phyloP scores from a whole-genome alignment of 2,113 vertebrate species.

The Phaethornis superciliosus region DNA sequence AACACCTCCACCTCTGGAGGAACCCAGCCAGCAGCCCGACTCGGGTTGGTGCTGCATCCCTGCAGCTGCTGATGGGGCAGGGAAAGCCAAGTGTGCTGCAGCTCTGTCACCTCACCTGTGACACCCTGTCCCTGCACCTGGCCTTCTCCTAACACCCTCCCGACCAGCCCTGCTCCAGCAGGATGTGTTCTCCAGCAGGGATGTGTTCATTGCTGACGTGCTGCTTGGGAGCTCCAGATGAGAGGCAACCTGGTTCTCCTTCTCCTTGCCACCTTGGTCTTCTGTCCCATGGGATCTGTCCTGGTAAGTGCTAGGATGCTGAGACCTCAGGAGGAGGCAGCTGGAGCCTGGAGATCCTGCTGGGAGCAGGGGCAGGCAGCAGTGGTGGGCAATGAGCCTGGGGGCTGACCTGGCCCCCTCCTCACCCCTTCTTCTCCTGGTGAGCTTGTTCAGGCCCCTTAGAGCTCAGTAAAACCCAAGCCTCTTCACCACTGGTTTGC shows the following conservation, averaged over 20 bases:
- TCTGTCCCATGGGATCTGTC: background rate
- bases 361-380: rapidly evolving
- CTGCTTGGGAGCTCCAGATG: background rate
- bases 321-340: background rate
- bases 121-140: rapidly evolving
- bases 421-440: background rate
- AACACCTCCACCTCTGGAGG: background rate
- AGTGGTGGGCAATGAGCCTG: rapidly evolving
- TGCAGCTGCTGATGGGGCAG: rapidly evolving
- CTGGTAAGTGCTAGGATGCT: background rate
- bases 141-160: background rate
- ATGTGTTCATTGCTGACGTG: rapidly evolving
- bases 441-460: background rate
- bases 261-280: background rate
- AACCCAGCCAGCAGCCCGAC: background rate
- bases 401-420: background rate
- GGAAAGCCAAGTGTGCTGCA: background rate
- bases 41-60: rapidly evolving
- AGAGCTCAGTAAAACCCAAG: background rate
- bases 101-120: rapidly evolving
- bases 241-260: background rate
- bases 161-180: rapidly evolving
- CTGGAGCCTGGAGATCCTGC: background rate
- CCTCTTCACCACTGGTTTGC: background rate
- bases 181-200: background rate